Conservation (phyloP, 1,140 invertebrate species). For the Anoplolepis gracilipes region DNA sequence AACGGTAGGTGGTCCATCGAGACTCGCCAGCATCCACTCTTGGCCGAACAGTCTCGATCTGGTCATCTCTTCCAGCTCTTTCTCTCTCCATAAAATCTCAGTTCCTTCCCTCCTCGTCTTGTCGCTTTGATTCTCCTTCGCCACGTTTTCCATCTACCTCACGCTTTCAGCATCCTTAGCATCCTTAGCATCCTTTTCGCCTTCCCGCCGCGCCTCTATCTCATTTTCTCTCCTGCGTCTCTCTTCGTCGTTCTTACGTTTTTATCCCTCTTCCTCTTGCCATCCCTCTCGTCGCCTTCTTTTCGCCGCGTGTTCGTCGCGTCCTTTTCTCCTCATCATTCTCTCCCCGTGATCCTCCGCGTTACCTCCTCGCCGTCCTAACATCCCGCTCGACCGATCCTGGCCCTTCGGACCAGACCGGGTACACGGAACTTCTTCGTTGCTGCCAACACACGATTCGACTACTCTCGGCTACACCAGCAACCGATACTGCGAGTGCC, state of each 20-base stretch:
- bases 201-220: background rate
- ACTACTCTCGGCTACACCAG: slow-evolving; percentile 57
- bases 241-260: background rate
- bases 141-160: background rate
- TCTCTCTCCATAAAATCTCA: too few relatives aligned
- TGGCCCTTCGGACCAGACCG: slow-evolving; percentile 36
- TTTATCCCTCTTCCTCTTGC: background rate
- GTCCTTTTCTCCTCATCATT: slow-evolving; percentile 41
- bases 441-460: slow-evolving; percentile 64
- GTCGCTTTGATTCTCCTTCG: slow-evolving; percentile 31
- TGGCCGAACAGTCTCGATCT: slow-evolving; percentile 53
- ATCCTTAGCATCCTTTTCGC: too few relatives aligned
- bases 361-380: slow-evolving; percentile 26
- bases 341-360: slow-evolving; percentile 54
- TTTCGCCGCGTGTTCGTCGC: slow-evolving; percentile 61
- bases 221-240: background rate
- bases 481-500: slow-evolving; percentile 12
- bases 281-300: slow-evolving; percentile 51
- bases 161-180: slow-evolving; percentile 13
- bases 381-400: slow-evolving; percentile 25
- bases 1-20: slow-evolving; percentile 85
- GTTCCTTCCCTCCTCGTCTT: background rate
- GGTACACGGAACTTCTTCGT: slow-evolving; percentile 72
- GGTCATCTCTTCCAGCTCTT: slow-evolving; percentile 52
- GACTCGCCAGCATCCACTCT: slow-evolving; percentile 73